Base-by-base conservation (phyloP, 2,888 invertebrate species). In the Exephanes ischioxanthus region DNA sequence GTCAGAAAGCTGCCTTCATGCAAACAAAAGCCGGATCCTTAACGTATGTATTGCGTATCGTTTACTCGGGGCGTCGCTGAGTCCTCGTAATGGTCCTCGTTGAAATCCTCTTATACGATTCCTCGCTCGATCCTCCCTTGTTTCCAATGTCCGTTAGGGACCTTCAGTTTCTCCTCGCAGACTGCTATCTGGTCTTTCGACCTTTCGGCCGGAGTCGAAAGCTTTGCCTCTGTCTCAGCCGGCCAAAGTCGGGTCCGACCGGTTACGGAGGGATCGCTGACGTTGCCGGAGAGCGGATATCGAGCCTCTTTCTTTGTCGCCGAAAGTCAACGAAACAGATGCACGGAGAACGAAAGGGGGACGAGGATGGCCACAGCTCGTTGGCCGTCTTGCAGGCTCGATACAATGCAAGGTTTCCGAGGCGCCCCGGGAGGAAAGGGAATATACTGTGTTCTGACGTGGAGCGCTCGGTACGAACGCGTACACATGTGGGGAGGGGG, bases 91-190 rank as follows among this genome's bases (percentile, higher is more conserved):
- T 77, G 67, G 77, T 41, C 41, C 41, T 53, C 67, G 66, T 53
- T 41, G 53, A 77, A 77, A 77, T 67, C 77, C 77, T 77, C 77
- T 67, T 77, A 77, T 41, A 22, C 53, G 41, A 55, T 37, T 55
- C 26, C 66, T 51, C 22, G 51, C 53, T 66, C 6, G 66, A 76
- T 22, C 41, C 75, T 63, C 75, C n/a, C 67, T 67, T 67, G 53
- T 77, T 75, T 22, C 22, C 77, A 37, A 51, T 22, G 66, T 77
- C 55, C 41, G 22, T 41, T 51, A 26, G 67, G 63, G 26, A 55
- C 53, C 26, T 33, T n/a, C 37, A 37, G 77, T 67, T n/a, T 37
- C 41, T 53, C 37, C 11, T 67, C 16, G 77, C 26, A 67, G 41
- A 16, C 19, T 37, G n/a, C 67, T 67, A 67, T 67, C 77, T 67